Evolutionary conservation across 1,140 invertebrate species (phyloP).

Genomic region (Drosophila leontia): DNA sequence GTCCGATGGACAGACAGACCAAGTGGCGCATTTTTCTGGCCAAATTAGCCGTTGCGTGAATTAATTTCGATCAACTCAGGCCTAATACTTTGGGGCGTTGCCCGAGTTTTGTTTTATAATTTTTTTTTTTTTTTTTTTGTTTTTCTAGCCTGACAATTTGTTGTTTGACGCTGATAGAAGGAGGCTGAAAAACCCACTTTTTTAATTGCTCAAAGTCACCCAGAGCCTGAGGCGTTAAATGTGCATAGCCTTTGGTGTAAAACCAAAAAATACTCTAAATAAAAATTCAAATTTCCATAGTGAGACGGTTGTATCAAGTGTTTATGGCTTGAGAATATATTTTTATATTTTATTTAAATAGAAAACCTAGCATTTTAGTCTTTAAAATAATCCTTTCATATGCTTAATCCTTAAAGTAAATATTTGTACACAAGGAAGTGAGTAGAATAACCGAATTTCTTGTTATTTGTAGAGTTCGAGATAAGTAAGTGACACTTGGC

Average conservation of each 20-base stretch:
- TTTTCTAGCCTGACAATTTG: conserved; percentile 60
- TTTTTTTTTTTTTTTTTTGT: conserved; percentile 1
- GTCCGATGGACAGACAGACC: conserved; percentile 34
- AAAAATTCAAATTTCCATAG: background rate
- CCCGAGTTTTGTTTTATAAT: conserved; percentile 30
- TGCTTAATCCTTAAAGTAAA: background rate
- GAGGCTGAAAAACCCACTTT: conserved; percentile 29
- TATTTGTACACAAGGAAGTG: background rate
- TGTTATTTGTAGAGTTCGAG: conserved; percentile 1
- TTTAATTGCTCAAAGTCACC: conserved; percentile 57
- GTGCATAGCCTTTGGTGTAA: conserved; percentile 25
- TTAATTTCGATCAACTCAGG: conserved; percentile 63
- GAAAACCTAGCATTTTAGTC: background rate
- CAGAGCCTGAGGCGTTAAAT: conserved; percentile 34
- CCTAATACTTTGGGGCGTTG: conserved; percentile 50
- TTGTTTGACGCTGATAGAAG: conserved; percentile 52
- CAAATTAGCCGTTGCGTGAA: conserved; percentile 76
- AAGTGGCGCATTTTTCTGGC: conserved; percentile 53
- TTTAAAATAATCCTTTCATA: background rate
- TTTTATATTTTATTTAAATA: background rate
- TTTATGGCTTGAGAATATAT: background rate
- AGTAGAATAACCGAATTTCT: background rate
- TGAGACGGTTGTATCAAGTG: too few relatives aligned
- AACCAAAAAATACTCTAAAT: conserved; percentile 2
- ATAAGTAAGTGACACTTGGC: conserved; percentile 17